Conservation (phyloP, 2,797 vertebrate genomes). For the Enteromius unitaeniatus region DNA sequence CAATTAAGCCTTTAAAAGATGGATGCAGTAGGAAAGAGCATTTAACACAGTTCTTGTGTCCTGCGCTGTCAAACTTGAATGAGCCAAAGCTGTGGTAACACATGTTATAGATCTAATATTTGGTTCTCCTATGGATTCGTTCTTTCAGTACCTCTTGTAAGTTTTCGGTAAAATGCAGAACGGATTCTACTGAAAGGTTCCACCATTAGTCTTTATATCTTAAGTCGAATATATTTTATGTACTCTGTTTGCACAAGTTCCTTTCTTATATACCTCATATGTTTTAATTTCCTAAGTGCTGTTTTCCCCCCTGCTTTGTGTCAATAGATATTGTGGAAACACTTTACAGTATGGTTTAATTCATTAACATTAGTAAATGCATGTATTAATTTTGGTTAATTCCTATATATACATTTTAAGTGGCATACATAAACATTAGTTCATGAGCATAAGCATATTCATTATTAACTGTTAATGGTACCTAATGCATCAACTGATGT, state of each 20-base stretch:
- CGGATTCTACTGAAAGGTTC: conserved; percentile 61
- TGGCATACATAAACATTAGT: background rate
- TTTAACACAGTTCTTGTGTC: conserved; percentile 43
- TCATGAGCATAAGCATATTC: background rate
- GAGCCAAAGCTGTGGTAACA: conserved; percentile 64
- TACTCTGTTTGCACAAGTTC: conserved; percentile 71
- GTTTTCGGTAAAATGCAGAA: conserved; percentile 55
- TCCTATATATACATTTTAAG: background rate
- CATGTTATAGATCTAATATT: conserved; percentile 59
- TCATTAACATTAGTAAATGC: background rate
- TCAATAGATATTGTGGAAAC: background rate
- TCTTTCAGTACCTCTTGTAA: conserved; percentile 54
- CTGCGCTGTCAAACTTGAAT: conserved; percentile 65
- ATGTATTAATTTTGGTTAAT: background rate
- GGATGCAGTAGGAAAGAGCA: conserved; percentile 23
- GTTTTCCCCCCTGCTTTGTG: conserved; percentile 58
- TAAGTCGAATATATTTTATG: conserved; percentile 62
- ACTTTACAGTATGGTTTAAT: background rate
- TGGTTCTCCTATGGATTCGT: conserved; percentile 47
- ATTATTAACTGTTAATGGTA: background rate
- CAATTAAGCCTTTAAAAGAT: conserved; percentile 45
- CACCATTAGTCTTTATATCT: conserved; percentile 63
- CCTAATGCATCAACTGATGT: conserved; percentile 1
- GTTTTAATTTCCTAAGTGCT: conserved; percentile 73
- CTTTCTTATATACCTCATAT: conserved; percentile 79